Percentiles rank a stretch among this genome's conserved stretches.
Conservation (phyloP, 2,797 vertebrate genomes). For the Cephalopachus bancanus region DNA sequence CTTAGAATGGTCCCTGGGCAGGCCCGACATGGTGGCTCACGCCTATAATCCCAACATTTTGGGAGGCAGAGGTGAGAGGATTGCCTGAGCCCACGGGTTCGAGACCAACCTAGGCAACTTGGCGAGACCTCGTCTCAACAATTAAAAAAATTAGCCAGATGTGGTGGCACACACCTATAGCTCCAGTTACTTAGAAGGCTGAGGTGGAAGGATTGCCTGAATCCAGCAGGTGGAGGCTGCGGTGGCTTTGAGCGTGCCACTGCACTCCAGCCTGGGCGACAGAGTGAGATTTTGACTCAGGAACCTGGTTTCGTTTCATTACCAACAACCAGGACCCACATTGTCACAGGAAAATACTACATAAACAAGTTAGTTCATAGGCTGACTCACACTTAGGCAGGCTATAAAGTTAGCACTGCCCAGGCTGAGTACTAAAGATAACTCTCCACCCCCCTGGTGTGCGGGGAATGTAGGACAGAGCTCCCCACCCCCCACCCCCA, state of each 20-base stretch:
- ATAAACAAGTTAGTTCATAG: slow-evolving; percentile 79
- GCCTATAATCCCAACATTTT: too few species aligned
- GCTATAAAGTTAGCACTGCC: slow-evolving; percentile 82
- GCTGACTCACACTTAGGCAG: slow-evolving; percentile 56
- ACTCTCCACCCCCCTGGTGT: slow-evolving; percentile 58
- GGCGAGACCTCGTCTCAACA: too few species aligned
- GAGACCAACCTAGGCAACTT: too few species aligned
- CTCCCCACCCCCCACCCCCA: slow-evolving; percentile 15
- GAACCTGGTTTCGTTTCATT: slow-evolving; percentile 81
- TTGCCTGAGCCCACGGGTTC: too few species aligned
- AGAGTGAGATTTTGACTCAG: not conserved
- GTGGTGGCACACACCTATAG: too few species aligned
- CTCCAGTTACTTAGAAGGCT: too few species aligned
- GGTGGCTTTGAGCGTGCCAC: too few species aligned
- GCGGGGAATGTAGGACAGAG: slow-evolving; percentile 74
- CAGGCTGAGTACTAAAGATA: slow-evolving; percentile 81
- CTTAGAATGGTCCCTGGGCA: slow-evolving; percentile 77
- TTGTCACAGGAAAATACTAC: slow-evolving; percentile 62
- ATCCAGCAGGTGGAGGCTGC: too few species aligned
- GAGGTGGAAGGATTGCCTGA: too few species aligned
- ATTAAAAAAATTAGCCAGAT: too few species aligned
- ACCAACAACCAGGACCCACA: slow-evolving; percentile 59
- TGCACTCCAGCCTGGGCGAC: too few species aligned
- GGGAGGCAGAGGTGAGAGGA: too few species aligned
- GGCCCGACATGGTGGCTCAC: not conserved